Percentiles rank a stretch among this genome's conserved stretches.
phyloP scores from a whole-genome alignment of 2,888 invertebrate genomes.

The Chrysina gloriosa region DNA sequence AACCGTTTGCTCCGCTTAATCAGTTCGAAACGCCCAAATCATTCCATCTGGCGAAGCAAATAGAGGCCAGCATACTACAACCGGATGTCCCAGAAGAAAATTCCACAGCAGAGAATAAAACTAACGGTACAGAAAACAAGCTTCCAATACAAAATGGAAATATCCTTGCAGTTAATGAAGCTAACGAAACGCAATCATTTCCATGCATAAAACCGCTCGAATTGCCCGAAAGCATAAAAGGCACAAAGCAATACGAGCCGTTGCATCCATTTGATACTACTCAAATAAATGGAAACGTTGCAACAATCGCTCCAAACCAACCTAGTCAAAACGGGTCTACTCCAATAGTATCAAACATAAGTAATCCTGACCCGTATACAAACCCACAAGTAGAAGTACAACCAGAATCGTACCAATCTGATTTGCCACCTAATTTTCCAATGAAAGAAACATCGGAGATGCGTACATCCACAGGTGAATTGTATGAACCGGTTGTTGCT shows the following conservation, averaged over 20 bases:
- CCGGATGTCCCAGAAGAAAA: not conserved
- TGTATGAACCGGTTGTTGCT: slow-evolving; percentile 42
- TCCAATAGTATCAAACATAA: not conserved
- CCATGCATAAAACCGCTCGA: slow-evolving; percentile 33
- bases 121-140: not conserved
- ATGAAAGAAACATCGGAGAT: slow-evolving; percentile 31
- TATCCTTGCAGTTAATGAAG: not conserved
- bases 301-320: not conserved
- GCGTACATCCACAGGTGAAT: slow-evolving; percentile 36
- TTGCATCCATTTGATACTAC: slow-evolving; percentile 12
- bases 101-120: not conserved
- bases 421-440: slow-evolving; percentile 3
- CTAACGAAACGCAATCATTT: not conserved
- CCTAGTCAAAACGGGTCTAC: not conserved
- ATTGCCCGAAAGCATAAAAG: slow-evolving; percentile 27
- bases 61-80: slow-evolving; percentile 44
- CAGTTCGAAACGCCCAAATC: slow-evolving; percentile 61
- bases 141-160: not conserved
- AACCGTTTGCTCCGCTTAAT: slow-evolving; percentile 58
- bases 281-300: not conserved
- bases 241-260: slow-evolving; percentile 24
- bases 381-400: not conserved
- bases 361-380: not conserved
- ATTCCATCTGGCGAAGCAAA: slow-evolving; percentile 59
- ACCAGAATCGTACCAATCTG: not conserved